Evolutionary conservation across 2,888 invertebrate species (phyloP).

Genomic region (Penaeus monodon): DNA sequence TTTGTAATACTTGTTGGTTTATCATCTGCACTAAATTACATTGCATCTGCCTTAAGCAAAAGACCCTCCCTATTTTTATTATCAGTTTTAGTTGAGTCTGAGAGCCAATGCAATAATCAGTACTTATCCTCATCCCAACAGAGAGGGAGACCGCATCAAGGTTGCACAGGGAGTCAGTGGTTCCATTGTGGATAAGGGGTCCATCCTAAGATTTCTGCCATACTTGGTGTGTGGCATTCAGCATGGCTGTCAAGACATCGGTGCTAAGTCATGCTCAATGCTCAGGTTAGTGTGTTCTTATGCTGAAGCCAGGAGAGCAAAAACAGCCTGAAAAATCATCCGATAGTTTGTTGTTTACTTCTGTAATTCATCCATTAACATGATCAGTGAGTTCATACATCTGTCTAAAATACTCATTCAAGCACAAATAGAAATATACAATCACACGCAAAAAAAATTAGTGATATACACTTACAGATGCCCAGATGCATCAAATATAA

Average conservation of each 20-base stretch:
- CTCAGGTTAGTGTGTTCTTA: slow-evolving; percentile 72
- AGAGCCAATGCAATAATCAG: too few relatives aligned
- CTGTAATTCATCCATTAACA: too few relatives aligned
- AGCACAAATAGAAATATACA: too few relatives aligned
- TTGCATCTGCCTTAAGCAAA: too few relatives aligned
- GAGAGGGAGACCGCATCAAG: slow-evolving; percentile 83
- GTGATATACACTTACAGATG: too few relatives aligned
- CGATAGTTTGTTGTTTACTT: too few relatives aligned
- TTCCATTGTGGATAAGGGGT: slow-evolving; percentile 97
- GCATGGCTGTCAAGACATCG: slow-evolving; percentile 98
- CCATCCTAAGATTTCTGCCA: slow-evolving; percentile 93
- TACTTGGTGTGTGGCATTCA: slow-evolving; percentile 95
- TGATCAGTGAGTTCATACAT: neutral
- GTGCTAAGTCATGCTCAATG: slow-evolving; percentile 79
- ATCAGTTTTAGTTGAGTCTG: too few relatives aligned
- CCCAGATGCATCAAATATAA: too few relatives aligned
- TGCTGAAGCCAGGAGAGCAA: neutral
- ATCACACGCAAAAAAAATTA: too few relatives aligned
- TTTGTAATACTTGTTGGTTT: neutral
- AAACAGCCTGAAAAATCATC: too few relatives aligned
- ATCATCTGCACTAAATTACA: neutral
- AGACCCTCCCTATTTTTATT: too few relatives aligned
- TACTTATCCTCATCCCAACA: slow-evolving; percentile 16
- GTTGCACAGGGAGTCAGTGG: slow-evolving; percentile 99
- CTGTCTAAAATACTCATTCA: too few relatives aligned